Evolutionary conservation across 2,888 invertebrate genomes (phyloP).

Genomic region (Chymomyza caudatula): DNA sequence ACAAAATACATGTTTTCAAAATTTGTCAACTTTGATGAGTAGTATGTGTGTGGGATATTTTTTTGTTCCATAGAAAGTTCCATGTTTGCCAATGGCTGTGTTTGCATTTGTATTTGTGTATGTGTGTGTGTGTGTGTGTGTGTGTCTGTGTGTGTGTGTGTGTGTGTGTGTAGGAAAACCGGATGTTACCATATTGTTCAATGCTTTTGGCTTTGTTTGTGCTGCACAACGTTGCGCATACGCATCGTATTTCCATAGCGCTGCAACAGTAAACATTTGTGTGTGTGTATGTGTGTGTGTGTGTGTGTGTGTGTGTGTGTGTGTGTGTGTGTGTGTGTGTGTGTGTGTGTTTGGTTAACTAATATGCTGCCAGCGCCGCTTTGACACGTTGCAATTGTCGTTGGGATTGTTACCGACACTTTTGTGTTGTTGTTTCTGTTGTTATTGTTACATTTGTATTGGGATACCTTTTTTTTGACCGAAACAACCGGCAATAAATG

Average conservation of each 20-base stretch:
- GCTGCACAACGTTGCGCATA: slow-evolving; percentile 40
- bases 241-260: slow-evolving; percentile 26
- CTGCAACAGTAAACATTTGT: not conserved
- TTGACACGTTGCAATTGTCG: slow-evolving; percentile 54
- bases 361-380: slow-evolving; percentile 45
- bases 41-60: not conserved
- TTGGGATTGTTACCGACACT: not conserved
- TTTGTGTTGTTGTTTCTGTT: not conserved
- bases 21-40: not conserved
- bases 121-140: not conserved
- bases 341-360: slow-evolving; percentile 46
- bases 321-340: slow-evolving; percentile 25
- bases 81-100: not conserved
- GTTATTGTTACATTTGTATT: not conserved
- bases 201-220: slow-evolving; percentile 20
- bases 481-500: not conserved
- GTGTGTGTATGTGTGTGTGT: not conserved
- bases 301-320: not conserved
- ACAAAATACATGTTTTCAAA: not conserved
- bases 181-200: slow-evolving; percentile 49
- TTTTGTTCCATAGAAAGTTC: not conserved
- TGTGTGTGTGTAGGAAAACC: slow-evolving; percentile 33
- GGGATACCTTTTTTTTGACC: not conserved
- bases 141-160: not conserved
- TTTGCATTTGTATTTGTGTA: not conserved